These are phyloP conservation scores for Chlorodrepanis virens DNA, from an alignment of 2,113 vertebrate genomes.

Conservation along the genomic window DNA sequence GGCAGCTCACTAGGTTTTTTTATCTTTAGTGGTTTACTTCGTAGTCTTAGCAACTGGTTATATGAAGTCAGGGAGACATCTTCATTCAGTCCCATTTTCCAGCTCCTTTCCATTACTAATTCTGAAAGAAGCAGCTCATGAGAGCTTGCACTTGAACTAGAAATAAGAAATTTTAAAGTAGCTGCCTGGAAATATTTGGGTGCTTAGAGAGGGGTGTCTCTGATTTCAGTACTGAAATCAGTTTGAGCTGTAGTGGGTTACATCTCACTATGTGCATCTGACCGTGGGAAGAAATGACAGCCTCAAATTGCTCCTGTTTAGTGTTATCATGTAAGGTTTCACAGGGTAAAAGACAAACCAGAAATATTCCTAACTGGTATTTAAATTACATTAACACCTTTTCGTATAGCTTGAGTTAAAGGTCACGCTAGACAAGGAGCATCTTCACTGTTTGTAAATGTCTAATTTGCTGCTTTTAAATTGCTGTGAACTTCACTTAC, in stretches of 20 bases:
- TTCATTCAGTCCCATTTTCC: background rate
- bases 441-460: constrained; percentile 61
- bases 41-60: background rate
- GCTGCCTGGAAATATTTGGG: background rate
- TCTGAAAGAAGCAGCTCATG: background rate
- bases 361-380: constrained; percentile 51
- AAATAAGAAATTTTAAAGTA: background rate
- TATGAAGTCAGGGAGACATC: background rate
- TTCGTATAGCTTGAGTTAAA: constrained; percentile 47
- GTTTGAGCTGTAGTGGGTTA: background rate
- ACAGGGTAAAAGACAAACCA: constrained; percentile 6
- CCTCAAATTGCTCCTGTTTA: constrained; percentile 10
- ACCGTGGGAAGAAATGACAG: background rate
- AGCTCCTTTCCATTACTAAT: background rate
- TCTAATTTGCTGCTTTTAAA: constrained; percentile 69
- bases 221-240: background rate
- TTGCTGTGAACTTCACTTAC: constrained; percentile 50
- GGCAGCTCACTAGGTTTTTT: background rate
- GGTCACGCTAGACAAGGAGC: constrained; percentile 47
- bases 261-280: background rate
- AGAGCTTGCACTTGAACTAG: background rate
- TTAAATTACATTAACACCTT: constrained; percentile 69
- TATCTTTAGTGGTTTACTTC: background rate
- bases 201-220: background rate
- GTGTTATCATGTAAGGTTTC: constrained; percentile 1